Percentiles rank a stretch among this genome's conserved stretches.
These are phyloP conservation scores for Chlorodrepanis virens DNA, from an alignment of 2,113 vertebrate species.

Conservation along the genomic window DNA sequence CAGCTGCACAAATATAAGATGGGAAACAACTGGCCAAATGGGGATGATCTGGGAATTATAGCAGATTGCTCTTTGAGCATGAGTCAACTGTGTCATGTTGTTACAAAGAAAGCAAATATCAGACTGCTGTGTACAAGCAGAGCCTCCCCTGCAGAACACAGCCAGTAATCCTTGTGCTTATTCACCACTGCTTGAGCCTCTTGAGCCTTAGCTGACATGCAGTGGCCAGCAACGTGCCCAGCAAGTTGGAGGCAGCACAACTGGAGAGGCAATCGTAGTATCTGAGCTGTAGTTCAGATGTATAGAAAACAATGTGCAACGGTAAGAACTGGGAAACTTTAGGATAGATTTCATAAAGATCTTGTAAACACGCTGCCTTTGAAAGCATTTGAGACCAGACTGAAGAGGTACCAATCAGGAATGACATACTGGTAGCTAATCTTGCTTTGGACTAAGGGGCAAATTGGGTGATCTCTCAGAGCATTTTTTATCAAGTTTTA, in stretches of 20 bases:
- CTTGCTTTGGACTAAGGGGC: background rate
- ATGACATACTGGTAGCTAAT: background rate
- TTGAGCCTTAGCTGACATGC: background rate
- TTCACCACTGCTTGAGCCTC: background rate
- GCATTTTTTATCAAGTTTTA: background rate
- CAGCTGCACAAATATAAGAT: conserved; percentile 40
- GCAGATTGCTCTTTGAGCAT: background rate
- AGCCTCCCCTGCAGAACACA: background rate
- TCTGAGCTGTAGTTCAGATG: background rate
- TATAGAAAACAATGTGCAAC: background rate
- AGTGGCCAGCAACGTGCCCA: background rate
- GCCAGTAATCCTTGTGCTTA: conserved; percentile 1
- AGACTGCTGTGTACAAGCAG: background rate
- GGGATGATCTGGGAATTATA: conserved; percentile 42
- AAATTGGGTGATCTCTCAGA: background rate
- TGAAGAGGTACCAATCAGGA: background rate
- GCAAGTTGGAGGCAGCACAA: background rate
- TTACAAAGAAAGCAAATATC: conserved; percentile 54
- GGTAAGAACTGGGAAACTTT: background rate
- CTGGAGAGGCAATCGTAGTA: background rate
- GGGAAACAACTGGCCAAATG: conserved; percentile 13
- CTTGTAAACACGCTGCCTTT: background rate
- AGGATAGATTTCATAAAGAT: background rate
- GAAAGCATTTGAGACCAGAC: background rate
- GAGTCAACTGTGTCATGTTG: conserved; percentile 40